phyloP scores from a whole-genome alignment of 2,888 invertebrate species.

The Aradus depressus region DNA sequence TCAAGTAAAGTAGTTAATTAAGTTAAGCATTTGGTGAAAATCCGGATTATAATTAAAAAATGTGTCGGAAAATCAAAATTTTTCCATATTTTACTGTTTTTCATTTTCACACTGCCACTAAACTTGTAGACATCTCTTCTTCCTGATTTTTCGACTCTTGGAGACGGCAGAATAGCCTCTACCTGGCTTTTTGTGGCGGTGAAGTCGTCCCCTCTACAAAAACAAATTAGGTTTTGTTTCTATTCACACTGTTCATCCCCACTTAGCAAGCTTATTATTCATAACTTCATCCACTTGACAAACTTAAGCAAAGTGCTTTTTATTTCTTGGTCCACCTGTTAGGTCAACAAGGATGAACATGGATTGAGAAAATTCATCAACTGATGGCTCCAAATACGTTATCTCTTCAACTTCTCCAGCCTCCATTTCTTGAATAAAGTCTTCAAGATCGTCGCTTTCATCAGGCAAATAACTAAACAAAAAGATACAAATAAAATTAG shows the following conservation, averaged over 20 bases:
- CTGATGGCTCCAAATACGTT: constrained; percentile 8
- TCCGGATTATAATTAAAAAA: too few relatives aligned
- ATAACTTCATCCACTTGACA: constrained; percentile 13
- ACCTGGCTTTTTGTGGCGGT: constrained; percentile 10
- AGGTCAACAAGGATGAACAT: constrained; percentile 4
- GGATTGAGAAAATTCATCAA: background rate
- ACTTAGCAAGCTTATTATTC: constrained; percentile 1
- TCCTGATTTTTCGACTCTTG: background rate
- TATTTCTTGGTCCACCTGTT: constrained; percentile 7
- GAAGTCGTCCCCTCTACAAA: constrained; percentile 9
- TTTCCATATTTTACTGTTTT: too few relatives aligned
- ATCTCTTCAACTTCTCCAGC: constrained; percentile 1
- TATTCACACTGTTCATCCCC: constrained; percentile 8
- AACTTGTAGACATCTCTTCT: constrained; percentile 8
- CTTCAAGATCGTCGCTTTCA: background rate
- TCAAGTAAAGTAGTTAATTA: too few relatives aligned
- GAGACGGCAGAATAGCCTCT: constrained; percentile 7
- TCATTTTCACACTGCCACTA: too few relatives aligned
- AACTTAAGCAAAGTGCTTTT: constrained; percentile 8
- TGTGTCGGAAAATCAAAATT: too few relatives aligned
- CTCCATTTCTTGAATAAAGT: constrained; percentile 13
- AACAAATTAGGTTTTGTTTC: constrained; percentile 12
- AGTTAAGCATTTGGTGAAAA: too few relatives aligned
- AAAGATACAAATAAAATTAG: too few relatives aligned
- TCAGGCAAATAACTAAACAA: too few relatives aligned